These are phyloP conservation scores for Nanorana parkeri DNA, from an alignment of 2,113 vertebrate species.

Conservation along the genomic window DNA sequence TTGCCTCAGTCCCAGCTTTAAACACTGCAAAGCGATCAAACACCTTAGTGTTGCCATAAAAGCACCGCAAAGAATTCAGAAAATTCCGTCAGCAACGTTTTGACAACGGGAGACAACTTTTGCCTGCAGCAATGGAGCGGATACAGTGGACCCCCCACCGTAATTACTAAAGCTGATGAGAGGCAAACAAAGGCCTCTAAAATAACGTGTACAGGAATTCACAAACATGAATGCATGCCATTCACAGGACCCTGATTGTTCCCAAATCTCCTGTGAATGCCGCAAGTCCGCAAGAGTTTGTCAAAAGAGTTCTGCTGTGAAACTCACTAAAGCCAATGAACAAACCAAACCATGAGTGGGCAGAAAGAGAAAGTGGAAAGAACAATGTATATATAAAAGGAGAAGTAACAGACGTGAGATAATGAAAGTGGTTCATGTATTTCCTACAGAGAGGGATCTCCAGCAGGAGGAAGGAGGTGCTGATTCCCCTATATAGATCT, in stretches of 20 bases:
- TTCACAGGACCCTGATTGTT: conserved; percentile 28
- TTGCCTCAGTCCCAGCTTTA: not conserved
- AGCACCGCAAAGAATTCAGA: not conserved
- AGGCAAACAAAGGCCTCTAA: conserved; percentile 28
- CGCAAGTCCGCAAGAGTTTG: not conserved
- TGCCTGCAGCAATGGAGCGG: not conserved
- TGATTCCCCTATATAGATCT: too few species aligned
- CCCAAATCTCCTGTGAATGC: not conserved
- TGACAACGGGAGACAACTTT: not conserved
- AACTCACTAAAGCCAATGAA: not conserved
- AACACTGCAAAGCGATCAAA: not conserved
- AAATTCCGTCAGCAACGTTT: too few species aligned
- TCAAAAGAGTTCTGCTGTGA: not conserved
- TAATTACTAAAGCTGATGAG: conserved; percentile 32
- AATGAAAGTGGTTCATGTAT: not conserved
- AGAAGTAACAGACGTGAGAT: not conserved
- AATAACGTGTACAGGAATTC: conserved; percentile 43
- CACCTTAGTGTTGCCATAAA: not conserved
- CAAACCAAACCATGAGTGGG: too few species aligned
- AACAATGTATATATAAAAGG: not conserved
- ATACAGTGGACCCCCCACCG: conserved; percentile 4
- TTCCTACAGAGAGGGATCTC: too few species aligned
- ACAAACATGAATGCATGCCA: conserved; percentile 28
- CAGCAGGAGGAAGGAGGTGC: too few species aligned
- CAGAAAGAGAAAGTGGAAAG: not conserved